Conservation (phyloP, 2,888 invertebrate genomes). For the Chamaedrilus cognettii region DNA sequence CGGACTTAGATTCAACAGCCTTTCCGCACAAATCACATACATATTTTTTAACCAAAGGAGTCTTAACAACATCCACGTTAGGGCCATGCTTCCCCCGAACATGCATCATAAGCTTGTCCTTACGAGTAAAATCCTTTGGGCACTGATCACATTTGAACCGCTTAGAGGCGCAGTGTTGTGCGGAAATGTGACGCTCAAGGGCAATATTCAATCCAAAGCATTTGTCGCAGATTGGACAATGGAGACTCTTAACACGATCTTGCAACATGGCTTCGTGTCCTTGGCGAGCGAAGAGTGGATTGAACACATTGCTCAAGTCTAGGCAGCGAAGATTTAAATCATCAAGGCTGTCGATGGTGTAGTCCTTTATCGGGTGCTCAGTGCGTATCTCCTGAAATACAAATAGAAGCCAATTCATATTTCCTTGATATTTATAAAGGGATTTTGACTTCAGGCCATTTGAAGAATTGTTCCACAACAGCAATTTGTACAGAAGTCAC, state of each 20-base stretch:
- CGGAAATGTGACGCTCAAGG: not conserved
- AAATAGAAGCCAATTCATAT: too few relatives aligned
- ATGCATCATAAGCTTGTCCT: not conserved
- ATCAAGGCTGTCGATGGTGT: not conserved
- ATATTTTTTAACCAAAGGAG: too few relatives aligned
- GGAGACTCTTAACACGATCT: not conserved
- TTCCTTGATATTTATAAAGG: too few relatives aligned
- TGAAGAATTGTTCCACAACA: too few relatives aligned
- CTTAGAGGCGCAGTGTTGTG: not conserved
- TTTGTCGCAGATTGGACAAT: not conserved
- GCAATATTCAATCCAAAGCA: not conserved
- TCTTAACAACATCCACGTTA: too few relatives aligned
- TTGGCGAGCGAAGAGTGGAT: not conserved
- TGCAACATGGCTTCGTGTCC: not conserved
- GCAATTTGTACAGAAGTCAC: too few relatives aligned
- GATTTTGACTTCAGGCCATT: too few relatives aligned
- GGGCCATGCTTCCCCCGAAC: too few relatives aligned
- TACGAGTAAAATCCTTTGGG: not conserved
- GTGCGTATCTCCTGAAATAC: too few relatives aligned
- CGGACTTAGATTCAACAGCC: too few relatives aligned
- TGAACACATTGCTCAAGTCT: not conserved
- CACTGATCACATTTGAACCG: not conserved
- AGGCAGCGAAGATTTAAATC: not conserved
- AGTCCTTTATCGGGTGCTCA: too few relatives aligned
- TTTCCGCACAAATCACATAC: too few relatives aligned